These are phyloP conservation scores for Otis tarda DNA, from an alignment of 2,113 vertebrate genomes.

Conservation along the genomic window DNA sequence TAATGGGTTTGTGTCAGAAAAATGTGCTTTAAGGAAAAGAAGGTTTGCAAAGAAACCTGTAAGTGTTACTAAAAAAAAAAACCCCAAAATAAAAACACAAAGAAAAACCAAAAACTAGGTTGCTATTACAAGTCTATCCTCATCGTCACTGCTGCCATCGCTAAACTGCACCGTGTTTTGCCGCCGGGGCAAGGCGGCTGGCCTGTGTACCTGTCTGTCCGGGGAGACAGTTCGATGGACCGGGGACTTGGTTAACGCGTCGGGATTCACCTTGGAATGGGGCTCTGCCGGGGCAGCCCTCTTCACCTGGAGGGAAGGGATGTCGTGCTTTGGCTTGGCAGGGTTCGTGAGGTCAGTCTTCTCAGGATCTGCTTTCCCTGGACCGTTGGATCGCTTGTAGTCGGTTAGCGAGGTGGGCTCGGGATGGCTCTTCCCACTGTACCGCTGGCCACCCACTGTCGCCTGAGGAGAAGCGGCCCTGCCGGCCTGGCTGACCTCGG, in stretches of 20 bases:
- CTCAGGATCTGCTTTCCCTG: neutral
- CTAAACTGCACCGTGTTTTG: constrained; percentile 81
- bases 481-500: neutral
- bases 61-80: constrained; percentile 83
- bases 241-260: neutral
- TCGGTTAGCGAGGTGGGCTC: neutral
- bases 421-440: neutral
- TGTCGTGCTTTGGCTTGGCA: constrained; percentile 25
- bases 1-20: constrained; percentile 89
- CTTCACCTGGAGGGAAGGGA: constrained; percentile 8
- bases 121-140: constrained; percentile 94
- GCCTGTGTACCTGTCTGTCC: constrained; percentile 48
- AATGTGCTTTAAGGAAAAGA: constrained; percentile 94
- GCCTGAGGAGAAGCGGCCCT: constrained; percentile 54
- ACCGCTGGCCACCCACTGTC: constrained; percentile 11
- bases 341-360: neutral
- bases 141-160: constrained; percentile 92
- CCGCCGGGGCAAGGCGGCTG: constrained; percentile 64
- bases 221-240: constrained; percentile 25
- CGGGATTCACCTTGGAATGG: constrained; percentile 27
- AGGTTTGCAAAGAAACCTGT: constrained; percentile 84
- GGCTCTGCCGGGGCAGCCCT: neutral
- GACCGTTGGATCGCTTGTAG: neutral
- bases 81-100: constrained; percentile 62
- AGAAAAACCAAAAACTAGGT: constrained; percentile 80